Evolutionary conservation across 2,797 vertebrate species (phyloP).

Genomic region (Poecilia velifera): DNA sequence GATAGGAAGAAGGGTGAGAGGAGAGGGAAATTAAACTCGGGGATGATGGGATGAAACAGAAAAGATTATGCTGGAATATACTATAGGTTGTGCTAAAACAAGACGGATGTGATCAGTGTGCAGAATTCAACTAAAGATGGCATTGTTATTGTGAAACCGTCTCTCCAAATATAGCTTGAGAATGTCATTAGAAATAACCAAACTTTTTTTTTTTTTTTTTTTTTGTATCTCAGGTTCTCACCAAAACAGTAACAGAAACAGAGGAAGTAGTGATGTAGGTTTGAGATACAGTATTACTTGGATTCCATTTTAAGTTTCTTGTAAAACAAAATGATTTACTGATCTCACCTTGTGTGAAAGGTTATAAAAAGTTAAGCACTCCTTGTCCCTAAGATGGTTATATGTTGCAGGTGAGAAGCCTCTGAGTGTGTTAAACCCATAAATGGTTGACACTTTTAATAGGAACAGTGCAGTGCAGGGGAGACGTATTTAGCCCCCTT

Average conservation of each 20-base stretch:
- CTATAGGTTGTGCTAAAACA: conserved; percentile 17
- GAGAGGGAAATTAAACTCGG: conserved; percentile 49
- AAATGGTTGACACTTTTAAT: conserved; percentile 47
- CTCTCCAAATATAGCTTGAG: conserved; percentile 43
- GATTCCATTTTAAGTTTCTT: conserved; percentile 25
- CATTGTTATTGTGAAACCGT: conserved; percentile 31
- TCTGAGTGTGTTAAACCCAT: conserved; percentile 50
- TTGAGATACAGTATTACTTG: conserved; percentile 12
- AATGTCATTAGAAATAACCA: conserved; percentile 14
- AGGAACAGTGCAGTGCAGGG: conserved; percentile 13
- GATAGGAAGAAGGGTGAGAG: conserved; percentile 51
- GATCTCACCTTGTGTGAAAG: conserved; percentile 16
- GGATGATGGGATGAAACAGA: conserved; percentile 55
- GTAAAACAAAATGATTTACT: conserved; percentile 11
- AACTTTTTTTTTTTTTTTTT: conserved; percentile 10
- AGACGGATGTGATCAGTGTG: conserved; percentile 42
- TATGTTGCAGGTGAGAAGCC: conserved; percentile 32
- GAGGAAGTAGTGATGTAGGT: conserved; percentile 30
- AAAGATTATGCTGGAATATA: conserved; percentile 46
- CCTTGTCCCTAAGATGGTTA: conserved; percentile 9
- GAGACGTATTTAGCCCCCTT: neutral
- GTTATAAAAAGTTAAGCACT: neutral
- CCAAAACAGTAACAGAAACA: conserved; percentile 20
- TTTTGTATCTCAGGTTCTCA: conserved; percentile 15
- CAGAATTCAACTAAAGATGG: conserved; percentile 36